These are phyloP conservation scores for Drosophila malerkotliana DNA, from an alignment of 1,140 invertebrate genomes.

Conservation along the genomic window DNA sequence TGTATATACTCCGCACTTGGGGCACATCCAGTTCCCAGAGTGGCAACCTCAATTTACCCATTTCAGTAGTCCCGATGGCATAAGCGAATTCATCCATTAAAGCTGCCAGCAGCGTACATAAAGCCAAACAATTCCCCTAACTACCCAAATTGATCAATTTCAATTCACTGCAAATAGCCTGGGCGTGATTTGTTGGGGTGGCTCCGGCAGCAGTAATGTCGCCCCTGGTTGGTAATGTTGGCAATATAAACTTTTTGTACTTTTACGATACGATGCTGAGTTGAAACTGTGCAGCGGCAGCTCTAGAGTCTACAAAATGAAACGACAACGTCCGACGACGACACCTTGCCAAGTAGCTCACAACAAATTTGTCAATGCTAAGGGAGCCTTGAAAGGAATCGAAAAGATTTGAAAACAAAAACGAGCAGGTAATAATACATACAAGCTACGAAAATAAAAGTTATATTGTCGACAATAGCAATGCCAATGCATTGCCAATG, in stretches of 20 bases:
- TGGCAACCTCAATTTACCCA: slow-evolving; percentile 54
- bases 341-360: slow-evolving; percentile 51
- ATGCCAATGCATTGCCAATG: slow-evolving; percentile 7
- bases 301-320: slow-evolving; percentile 21
- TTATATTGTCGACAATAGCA: slow-evolving; percentile 20
- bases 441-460: not conserved
- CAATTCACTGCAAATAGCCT: slow-evolving; percentile 79
- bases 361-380: slow-evolving; percentile 64
- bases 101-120: slow-evolving; percentile 57
- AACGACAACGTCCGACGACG: not conserved
- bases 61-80: slow-evolving; percentile 44
- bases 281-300: not conserved
- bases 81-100: slow-evolving; percentile 74
- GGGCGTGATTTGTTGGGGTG: slow-evolving; percentile 69
- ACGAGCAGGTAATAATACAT: not conserved
- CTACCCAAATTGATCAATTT: slow-evolving; percentile 80
- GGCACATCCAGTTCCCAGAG: slow-evolving; percentile 29
- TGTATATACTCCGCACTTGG: slow-evolving; percentile 9
- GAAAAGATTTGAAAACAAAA: slow-evolving; percentile 32
- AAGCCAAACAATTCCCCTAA: slow-evolving; percentile 72
- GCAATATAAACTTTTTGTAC: slow-evolving; percentile 73
- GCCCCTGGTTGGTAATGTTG: slow-evolving; percentile 54
- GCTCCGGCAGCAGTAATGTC: slow-evolving; percentile 50
- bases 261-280: slow-evolving; percentile 32
- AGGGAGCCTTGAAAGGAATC: not conserved